Evolutionary conservation across 2,888 invertebrate genomes (phyloP), one percentile per base, ranked within the genome.

Genomic region (Tanypteryx hageni): DNA sequence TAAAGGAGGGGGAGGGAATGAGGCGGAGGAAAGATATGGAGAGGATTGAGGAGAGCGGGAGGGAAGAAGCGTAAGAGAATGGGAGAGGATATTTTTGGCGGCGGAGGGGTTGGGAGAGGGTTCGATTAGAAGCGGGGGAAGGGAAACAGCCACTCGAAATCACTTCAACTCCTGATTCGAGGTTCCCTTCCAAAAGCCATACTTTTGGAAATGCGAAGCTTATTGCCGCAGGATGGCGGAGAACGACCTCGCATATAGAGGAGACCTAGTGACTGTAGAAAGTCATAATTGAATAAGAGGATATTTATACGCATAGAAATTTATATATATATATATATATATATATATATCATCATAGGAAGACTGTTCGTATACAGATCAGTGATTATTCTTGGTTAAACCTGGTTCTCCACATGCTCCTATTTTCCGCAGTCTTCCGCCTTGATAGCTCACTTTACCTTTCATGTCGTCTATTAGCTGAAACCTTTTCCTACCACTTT

Each of bases 141-240:
- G 27, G 13, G 76, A 76, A 76, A 76, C 76, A 76, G 76, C 76
- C 61, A 86, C 89, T 89, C 44, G 68, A 89, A 89, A 89, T 64
- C 89, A 89, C 64, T 89, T 89, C 89, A 68, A 89, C 89, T 64
- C 68, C n/a, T 11, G 64, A 89, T 64, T 44, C 44, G 16, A 61
- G 58, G 31, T 18, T 86, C 64, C 31, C 16, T 44, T 44, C n/a
- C 89, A 31, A 64, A 68, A 64, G 31, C 89, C 64, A n/a, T n/a
- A 64, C 56, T 44, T 44, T 89, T 31, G 61, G 86, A 61, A 64
- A 89, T 64, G 9, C 44, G 64, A 64, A 18, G 59, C 89, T 44
- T 89, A 89, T 89, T 89, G 64, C 44, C 76, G 76, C 4, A 14
- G 11, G 44, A 31, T 44, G 89, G 64, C 31, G 27, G 64, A 10